Percentiles rank a stretch among this genome's conserved stretches.
Evolutionary conservation across 2,888 invertebrate species (phyloP).

Genomic region (Brassicogethes aeneus): DNA sequence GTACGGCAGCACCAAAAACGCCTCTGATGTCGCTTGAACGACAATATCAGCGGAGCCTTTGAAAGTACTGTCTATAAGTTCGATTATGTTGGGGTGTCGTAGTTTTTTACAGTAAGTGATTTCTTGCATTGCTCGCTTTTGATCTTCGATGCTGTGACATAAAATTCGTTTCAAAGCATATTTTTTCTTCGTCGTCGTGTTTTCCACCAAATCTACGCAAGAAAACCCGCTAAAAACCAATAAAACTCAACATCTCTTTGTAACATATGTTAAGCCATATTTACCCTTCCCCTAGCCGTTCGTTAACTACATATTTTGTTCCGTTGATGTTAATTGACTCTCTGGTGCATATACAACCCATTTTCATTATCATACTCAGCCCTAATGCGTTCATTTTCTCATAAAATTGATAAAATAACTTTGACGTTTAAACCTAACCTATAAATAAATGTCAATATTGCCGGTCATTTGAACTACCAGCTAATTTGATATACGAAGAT

Average conservation of each 20-base stretch:
- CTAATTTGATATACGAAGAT: too few relatives aligned
- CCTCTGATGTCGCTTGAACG: constrained; percentile 59
- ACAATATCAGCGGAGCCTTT: constrained; percentile 57
- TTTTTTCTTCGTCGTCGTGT: constrained; percentile 51
- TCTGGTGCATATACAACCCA: constrained; percentile 68
- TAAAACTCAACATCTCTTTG: neutral
- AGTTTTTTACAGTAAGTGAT: constrained; percentile 63
- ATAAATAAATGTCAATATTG: too few relatives aligned
- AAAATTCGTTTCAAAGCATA: constrained; percentile 73
- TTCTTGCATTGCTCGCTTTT: constrained; percentile 61
- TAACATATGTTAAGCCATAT: constrained; percentile 12
- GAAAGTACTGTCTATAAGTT: constrained; percentile 58
- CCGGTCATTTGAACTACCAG: too few relatives aligned
- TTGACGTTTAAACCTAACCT: too few relatives aligned
- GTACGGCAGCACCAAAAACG: constrained; percentile 66
- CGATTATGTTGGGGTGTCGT: constrained; percentile 64
- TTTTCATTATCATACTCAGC: constrained; percentile 58
- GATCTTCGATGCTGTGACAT: constrained; percentile 73
- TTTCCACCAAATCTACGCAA: constrained; percentile 67
- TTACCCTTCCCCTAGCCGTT: constrained; percentile 70
- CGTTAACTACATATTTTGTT: constrained; percentile 57
- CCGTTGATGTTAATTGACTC: constrained; percentile 64
- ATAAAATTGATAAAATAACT: neutral
- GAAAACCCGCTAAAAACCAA: constrained; percentile 63
- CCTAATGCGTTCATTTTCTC: constrained; percentile 57